A percentile compares a stretch with the other conserved stretches of the same genome.
Evolutionary conservation across 1,140 invertebrate species (phyloP).

Genomic region (Rhopalosiphum maidis): DNA sequence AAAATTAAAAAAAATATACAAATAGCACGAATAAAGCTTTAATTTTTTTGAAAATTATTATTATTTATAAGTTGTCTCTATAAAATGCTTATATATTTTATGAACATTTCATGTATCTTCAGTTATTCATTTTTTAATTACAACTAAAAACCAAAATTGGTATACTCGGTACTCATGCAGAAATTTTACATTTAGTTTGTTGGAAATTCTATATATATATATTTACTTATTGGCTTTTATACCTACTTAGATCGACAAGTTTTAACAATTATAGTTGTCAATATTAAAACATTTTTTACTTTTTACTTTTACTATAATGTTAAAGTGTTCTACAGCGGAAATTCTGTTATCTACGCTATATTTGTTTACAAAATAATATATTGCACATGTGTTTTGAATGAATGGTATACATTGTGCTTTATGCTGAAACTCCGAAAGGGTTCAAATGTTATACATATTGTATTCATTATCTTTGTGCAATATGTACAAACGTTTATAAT

Average conservation of each 20-base stretch:
- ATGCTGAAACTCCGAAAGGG: not conserved
- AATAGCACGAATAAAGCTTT: too few species aligned
- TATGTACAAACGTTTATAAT: not conserved
- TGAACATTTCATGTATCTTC: too few species aligned
- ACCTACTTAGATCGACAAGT: not conserved
- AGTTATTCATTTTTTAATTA: too few species aligned
- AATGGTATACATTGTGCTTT: slow-evolving; percentile 7
- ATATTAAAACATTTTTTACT: not conserved
- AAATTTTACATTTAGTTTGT: not conserved
- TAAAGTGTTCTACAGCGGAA: not conserved
- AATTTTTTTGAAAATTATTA: too few species aligned
- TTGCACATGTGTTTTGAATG: slow-evolving; percentile 14
- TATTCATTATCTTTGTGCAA: not conserved
- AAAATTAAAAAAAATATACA: too few species aligned
- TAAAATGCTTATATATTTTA: too few species aligned
- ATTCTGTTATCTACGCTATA: not conserved
- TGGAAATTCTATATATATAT: not conserved
- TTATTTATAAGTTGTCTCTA: too few species aligned
- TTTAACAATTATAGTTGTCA: not conserved
- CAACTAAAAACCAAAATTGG: too few species aligned
- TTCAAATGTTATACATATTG: not conserved
- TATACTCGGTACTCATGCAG: not conserved
- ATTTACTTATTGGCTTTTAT: not conserved
- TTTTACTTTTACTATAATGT: too few species aligned
- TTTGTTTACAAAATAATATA: not conserved